A percentile compares a stretch with the other conserved stretches of the same genome.
These are phyloP conservation scores for Spheniscus humboldti DNA, from an alignment of 2,797 vertebrate genomes.

Conservation along the genomic window DNA sequence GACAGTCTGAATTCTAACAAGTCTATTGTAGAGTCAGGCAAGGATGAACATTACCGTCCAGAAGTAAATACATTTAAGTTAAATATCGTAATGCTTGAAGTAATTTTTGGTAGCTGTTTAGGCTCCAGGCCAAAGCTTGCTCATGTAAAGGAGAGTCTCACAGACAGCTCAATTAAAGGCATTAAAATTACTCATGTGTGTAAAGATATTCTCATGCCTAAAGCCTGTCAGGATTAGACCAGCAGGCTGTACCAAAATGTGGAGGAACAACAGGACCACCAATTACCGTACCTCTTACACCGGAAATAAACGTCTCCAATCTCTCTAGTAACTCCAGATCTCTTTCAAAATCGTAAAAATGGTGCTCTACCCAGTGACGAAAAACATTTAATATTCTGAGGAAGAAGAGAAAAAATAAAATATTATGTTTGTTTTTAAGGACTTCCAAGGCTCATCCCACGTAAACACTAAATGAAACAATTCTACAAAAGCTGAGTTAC, in stretches of 20 bases:
- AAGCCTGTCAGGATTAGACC: background rate
- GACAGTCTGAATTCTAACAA: background rate
- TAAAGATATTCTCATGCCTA: background rate
- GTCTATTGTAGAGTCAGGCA: background rate
- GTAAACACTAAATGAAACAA: background rate
- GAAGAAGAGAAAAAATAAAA: background rate
- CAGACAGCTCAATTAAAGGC: background rate
- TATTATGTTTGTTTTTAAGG: background rate
- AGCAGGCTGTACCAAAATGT: background rate
- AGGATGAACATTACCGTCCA: background rate
- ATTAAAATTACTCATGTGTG: background rate
- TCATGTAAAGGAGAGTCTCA: background rate
- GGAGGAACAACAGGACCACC: background rate
- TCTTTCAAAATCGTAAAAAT: slow-evolving; percentile 98
- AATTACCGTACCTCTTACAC: slow-evolving; percentile 83
- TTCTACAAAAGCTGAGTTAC: background rate
- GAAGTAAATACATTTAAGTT: background rate
- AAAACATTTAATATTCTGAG: slow-evolving; percentile 94
- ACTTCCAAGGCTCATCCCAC: background rate
- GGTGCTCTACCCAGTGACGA: slow-evolving; percentile 98
- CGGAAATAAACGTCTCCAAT: slow-evolving; percentile 92
- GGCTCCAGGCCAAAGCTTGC: background rate
- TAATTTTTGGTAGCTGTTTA: background rate
- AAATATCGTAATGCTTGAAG: background rate
- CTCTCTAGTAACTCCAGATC: slow-evolving; percentile 87